phyloP scores from a whole-genome alignment of 2,888 invertebrate species.

The Lycocerus yunnanus region DNA sequence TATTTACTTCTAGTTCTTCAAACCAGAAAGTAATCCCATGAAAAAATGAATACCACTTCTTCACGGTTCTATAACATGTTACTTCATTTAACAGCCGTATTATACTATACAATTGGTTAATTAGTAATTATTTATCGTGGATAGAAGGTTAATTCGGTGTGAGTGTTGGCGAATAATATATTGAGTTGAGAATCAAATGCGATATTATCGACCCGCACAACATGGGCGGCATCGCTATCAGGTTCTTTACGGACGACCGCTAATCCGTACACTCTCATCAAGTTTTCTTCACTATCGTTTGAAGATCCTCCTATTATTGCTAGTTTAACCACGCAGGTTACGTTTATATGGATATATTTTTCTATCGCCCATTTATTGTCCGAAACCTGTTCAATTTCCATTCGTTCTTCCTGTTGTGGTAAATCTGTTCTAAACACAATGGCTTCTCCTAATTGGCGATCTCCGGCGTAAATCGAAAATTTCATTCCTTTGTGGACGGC shows the following conservation, averaged over 20 bases:
- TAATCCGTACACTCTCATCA: conserved; percentile 71
- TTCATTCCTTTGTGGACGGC: conserved; percentile 70
- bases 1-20: background rate
- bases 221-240: conserved; percentile 59
- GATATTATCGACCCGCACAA: conserved; percentile 67
- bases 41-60: background rate
- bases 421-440: conserved; percentile 70
- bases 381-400: conserved; percentile 57
- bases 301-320: conserved; percentile 64
- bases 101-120: conserved; percentile 1
- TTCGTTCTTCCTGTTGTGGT: conserved; percentile 69
- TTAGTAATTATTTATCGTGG: conserved; percentile 46
- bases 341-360: conserved; percentile 70
- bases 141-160: conserved; percentile 68
- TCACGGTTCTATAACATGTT: background rate
- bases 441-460: conserved; percentile 68
- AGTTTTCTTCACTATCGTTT: conserved; percentile 62
- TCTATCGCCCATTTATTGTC: conserved; percentile 58
- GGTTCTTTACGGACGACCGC: conserved; percentile 68
- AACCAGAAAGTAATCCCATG: background rate
- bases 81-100: background rate
- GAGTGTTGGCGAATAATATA: conserved; percentile 67
- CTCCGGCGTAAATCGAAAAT: conserved; percentile 63
- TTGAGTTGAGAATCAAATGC: conserved; percentile 72
- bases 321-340: conserved; percentile 68